Percentiles rank a stretch among this genome's conserved stretches.
Conservation (phyloP, 2,797 vertebrate genomes). For the Falco rusticolus region DNA sequence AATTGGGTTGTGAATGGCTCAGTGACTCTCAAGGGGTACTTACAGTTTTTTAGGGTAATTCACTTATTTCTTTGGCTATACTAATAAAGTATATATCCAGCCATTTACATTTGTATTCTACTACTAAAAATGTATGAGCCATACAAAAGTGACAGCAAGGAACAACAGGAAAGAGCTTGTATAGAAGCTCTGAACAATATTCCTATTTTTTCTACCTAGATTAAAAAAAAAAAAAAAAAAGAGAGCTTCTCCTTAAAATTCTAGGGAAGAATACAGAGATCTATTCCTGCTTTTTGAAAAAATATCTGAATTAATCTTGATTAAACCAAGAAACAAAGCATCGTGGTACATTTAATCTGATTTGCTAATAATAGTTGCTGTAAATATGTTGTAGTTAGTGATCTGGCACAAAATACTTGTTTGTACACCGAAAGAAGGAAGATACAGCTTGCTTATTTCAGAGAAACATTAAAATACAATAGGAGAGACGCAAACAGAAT, state of each 20-base stretch:
- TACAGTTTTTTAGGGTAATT: slow-evolving; percentile 52
- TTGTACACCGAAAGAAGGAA: neutral
- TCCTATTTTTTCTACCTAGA: neutral
- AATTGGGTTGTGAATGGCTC: neutral
- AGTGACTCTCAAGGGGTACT: slow-evolving; percentile 6
- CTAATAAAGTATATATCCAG: slow-evolving; percentile 10
- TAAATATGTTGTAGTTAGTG: neutral
- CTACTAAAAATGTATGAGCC: slow-evolving; percentile 27
- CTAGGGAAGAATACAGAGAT: neutral
- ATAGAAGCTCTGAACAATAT: neutral
- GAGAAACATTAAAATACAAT: neutral
- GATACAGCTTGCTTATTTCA: slow-evolving; percentile 1
- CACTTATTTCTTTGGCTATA: slow-evolving; percentile 43
- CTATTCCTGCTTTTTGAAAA: neutral
- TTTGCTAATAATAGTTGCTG: slow-evolving; percentile 2
- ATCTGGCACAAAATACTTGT: neutral
- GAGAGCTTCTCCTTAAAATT: neutral
- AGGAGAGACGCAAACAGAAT: neutral
- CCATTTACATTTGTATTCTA: slow-evolving; percentile 14
- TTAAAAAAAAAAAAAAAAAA: neutral
- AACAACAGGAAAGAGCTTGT: neutral
- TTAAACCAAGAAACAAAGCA: neutral
- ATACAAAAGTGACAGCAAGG: neutral
- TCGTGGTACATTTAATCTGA: neutral
- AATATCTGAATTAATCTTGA: neutral